Conservation (phyloP, 2,797 vertebrate species). For the Hephaestus fuliginosus region DNA sequence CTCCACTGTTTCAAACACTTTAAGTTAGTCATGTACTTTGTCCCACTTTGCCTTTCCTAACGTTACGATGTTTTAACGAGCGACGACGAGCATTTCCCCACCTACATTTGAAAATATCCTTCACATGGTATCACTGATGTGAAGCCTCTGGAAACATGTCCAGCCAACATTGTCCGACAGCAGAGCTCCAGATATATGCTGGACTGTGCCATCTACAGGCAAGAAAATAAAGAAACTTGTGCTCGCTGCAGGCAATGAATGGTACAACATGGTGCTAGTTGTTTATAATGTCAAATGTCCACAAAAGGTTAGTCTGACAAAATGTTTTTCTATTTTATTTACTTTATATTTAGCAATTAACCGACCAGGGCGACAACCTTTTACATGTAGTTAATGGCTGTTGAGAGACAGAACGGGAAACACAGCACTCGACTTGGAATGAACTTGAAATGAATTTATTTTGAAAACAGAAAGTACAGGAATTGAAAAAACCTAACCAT, state of each 20-base stretch:
- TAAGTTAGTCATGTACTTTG: slow-evolving; percentile 30
- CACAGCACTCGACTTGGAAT: too few relatives aligned
- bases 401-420: too few relatives aligned
- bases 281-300: too few relatives aligned
- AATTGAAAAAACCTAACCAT: neutral
- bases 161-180: neutral
- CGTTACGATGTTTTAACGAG: neutral
- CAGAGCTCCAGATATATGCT: neutral
- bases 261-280: too few relatives aligned
- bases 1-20: slow-evolving; percentile 33
- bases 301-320: too few relatives aligned
- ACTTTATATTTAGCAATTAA: too few relatives aligned
- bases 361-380: too few relatives aligned
- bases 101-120: slow-evolving; percentile 1
- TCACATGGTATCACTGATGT: neutral
- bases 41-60: slow-evolving; percentile 33
- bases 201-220: neutral
- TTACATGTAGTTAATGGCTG: too few relatives aligned
- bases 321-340: too few relatives aligned
- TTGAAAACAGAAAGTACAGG: too few relatives aligned
- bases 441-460: too few relatives aligned
- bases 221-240: neutral
- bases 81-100: neutral
- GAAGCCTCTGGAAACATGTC: neutral
- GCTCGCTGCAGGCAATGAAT: neutral